Percentiles rank a stretch among this genome's conserved stretches.
Evolutionary conservation across 2,797 vertebrate species (phyloP).

Genomic region (Catamblyrhynchus diadema): DNA sequence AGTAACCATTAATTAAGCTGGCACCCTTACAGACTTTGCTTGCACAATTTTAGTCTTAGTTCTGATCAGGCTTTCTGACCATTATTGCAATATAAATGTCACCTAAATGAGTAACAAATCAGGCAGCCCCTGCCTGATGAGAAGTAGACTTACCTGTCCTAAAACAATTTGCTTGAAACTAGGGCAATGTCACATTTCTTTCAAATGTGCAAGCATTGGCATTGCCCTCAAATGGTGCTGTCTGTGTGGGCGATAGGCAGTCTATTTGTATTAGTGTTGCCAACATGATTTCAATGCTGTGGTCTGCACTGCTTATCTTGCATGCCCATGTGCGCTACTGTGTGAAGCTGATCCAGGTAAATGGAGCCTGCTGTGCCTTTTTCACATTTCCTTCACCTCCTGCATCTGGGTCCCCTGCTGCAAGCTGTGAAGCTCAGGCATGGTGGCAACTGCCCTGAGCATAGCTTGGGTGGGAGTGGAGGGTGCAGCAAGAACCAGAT

Average conservation of each 20-base stretch:
- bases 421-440: not conserved
- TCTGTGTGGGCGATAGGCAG: not conserved
- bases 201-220: not conserved
- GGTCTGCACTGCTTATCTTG: not conserved
- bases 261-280: not conserved
- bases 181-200: not conserved
- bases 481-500: not conserved
- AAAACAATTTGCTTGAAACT: not conserved
- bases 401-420: accelerated
- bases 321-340: not conserved
- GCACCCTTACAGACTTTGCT: not conserved
- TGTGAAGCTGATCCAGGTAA: not conserved
- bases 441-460: not conserved
- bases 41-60: not conserved
- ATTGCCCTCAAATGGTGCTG: not conserved
- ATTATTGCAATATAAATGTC: not conserved
- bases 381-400: not conserved
- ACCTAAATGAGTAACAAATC: not conserved
- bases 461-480: accelerated
- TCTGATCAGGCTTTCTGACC: not conserved
- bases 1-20: constrained; percentile 32
- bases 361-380: not conserved
- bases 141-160: not conserved
- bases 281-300: not conserved
- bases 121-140: not conserved